phyloP scores from a whole-genome alignment of 2,113 vertebrate genomes.

The Burhinus bistriatus region DNA sequence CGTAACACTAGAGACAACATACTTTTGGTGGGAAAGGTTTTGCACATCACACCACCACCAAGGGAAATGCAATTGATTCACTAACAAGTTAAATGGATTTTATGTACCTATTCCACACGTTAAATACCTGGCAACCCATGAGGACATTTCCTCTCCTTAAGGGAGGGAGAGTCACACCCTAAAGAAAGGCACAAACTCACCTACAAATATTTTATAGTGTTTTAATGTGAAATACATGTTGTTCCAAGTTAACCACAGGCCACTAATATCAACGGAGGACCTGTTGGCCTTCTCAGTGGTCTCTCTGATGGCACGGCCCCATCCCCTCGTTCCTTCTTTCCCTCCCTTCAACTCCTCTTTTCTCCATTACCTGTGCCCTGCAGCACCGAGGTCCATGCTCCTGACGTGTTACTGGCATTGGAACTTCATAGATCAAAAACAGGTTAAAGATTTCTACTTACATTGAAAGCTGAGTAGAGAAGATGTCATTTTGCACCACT shows the following conservation, averaged over 20 bases:
- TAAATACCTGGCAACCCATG: slow-evolving; percentile 4
- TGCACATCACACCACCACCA: neutral
- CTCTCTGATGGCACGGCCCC: neutral
- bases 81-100: slow-evolving; percentile 52
- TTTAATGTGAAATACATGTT: slow-evolving; percentile 47
- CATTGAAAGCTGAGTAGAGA: neutral
- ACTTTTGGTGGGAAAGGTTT: neutral
- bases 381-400: neutral
- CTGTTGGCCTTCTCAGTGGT: neutral
- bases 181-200: neutral
- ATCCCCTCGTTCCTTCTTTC: neutral
- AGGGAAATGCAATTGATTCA: slow-evolving; percentile 3
- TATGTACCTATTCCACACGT: neutral
- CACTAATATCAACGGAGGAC: neutral
- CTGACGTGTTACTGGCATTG: accelerated
- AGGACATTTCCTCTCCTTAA: neutral
- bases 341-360: neutral
- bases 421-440: neutral
- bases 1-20: neutral
- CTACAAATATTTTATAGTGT: neutral
- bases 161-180: neutral
- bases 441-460: neutral
- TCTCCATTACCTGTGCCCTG: neutral
- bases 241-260: neutral
- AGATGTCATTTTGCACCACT: neutral